Base-by-base conservation (phyloP, 2,113 vertebrate species). In the Alexandromys fortis region DNA sequence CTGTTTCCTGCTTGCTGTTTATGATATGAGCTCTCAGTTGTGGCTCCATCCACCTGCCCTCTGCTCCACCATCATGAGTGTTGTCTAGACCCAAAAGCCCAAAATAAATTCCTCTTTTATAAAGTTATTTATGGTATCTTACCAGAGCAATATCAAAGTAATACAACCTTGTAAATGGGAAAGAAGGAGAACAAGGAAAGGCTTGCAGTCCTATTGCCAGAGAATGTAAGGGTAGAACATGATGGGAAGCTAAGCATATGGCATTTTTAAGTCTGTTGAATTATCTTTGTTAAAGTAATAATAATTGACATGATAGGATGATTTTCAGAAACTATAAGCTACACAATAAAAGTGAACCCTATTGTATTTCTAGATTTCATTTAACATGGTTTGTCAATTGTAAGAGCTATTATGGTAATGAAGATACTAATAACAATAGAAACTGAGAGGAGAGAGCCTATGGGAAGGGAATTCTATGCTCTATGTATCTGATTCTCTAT, bases 241-340 rank as follows among this genome's bases (percentile, higher is more conserved):
- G 7, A 42, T 72, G 7, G 10, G 28, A 58, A 63, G 7, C 9
- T 77, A 19, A 30, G 61, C 0, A n/a, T 35, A 89, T 17, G n/a
- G 5, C 4, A 52, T 24, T 79, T 89, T 95, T 47, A 90, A 61
- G 28, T 19, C 55, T 92, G 49, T 61, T 7, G 77, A 85, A 79
- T 17, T 65, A 26, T 21, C n/a, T 24, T 87, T 30, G 92, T 21
- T 21, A 65, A 42, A 30, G 5, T 28, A 55, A 49, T 52, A 35
- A 8, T 89, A 33, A 26, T 4, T 61, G 49, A 2, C 81, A n/a
- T 42, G 28, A 68, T 12, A 42, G 47, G 22, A 55, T 1, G 14
- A 68, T 38, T 61, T 81, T 81, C n/a, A 82, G 38, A 97, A 96
- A 86, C 33, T 33, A 72, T 4, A 63, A 92, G 42, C 26, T 68